Evolutionary conservation across 2,113 vertebrate species (phyloP).

Genomic region (Cololabis saira): DNA sequence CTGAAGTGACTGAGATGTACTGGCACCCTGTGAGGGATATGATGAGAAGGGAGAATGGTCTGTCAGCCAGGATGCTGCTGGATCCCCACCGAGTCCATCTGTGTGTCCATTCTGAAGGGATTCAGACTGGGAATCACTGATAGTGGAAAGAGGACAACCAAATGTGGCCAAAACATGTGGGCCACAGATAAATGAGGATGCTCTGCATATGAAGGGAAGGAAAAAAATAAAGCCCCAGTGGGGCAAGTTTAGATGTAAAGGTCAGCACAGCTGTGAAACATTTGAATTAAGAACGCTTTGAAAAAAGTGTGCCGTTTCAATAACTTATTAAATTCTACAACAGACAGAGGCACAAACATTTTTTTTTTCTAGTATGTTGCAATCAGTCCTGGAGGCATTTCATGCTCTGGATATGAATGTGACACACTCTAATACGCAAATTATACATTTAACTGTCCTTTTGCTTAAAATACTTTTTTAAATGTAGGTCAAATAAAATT

Average conservation of each 20-base stretch:
- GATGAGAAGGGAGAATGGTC: constrained; percentile 40
- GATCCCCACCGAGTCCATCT: constrained; percentile 73
- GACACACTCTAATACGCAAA: constrained; percentile 6
- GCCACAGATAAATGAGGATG: constrained; percentile 56
- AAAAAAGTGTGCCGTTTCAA: too few relatives aligned
- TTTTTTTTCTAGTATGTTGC: neutral
- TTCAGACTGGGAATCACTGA: constrained; percentile 48
- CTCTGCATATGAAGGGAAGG: constrained; percentile 1
- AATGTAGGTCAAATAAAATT: constrained; percentile 4
- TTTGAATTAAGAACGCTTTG: too few relatives aligned
- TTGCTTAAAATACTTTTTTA: constrained; percentile 2
- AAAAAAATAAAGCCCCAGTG: constrained; percentile 7
- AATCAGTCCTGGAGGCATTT: constrained; percentile 24
- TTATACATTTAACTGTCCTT: neutral
- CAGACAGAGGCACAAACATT: too few relatives aligned
- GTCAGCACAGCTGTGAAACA: too few relatives aligned
- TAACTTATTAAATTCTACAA: too few relatives aligned
- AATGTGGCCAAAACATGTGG: constrained; percentile 70
- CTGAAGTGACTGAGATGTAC: constrained; percentile 68
- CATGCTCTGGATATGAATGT: constrained; percentile 29
- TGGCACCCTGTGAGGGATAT: constrained; percentile 58
- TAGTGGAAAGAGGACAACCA: constrained; percentile 54
- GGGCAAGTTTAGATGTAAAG: neutral
- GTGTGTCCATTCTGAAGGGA: constrained; percentile 64
- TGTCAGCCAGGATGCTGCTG: constrained; percentile 41